Base-by-base conservation (phyloP, 2,888 invertebrate genomes). In the Apodemia duryi region DNA sequence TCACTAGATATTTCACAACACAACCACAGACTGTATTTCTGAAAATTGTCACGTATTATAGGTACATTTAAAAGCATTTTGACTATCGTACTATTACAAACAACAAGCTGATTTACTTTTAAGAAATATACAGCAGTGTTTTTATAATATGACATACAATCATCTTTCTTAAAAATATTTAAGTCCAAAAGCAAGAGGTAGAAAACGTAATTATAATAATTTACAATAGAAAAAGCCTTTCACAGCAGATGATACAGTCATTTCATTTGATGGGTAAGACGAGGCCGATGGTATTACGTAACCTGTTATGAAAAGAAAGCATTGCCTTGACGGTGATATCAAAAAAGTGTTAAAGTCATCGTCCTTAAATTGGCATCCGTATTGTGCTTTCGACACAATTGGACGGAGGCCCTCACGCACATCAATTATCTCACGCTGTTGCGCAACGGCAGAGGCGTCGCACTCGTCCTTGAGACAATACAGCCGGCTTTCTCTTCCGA, bases 391-490 rank as follows among this genome's bases (percentile, higher is more conserved):
- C 81, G 74, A 81, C 78, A 84, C 79, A 77, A 79, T 73, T 67
- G 70, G 68, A 65, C 64, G 66, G 66, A 64, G 70, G 68, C 63
- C 63, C 67, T 63, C 65, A 65, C 66, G 67, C 71, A 71, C 76
- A 76, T 78, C 76, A 81, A 84, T 85, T 82, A 84, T 82, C 80
- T 82, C 82, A 83, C 79, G 75, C 68, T 70, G 75, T 87, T 86
- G 74, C 83, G 80, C 77, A 84, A 84, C 70, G 68, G 68, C 76
- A 83, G 85, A 11, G 89, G 80, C 88, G 82, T 75, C 79, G 86
- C 81, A 81, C 88, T 84, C 88, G 90, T 91, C 90, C 91, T 91
- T 91, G 91, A 77, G 81, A 82, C 73, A 77, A 80, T 79, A 82
- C 78, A 46, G 43, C 73, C 72, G 67, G 88, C 91, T 89, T 89